Evolutionary conservation across 2,888 invertebrate genomes (phyloP).

Genomic region (Amphimallon solstitiale): DNA sequence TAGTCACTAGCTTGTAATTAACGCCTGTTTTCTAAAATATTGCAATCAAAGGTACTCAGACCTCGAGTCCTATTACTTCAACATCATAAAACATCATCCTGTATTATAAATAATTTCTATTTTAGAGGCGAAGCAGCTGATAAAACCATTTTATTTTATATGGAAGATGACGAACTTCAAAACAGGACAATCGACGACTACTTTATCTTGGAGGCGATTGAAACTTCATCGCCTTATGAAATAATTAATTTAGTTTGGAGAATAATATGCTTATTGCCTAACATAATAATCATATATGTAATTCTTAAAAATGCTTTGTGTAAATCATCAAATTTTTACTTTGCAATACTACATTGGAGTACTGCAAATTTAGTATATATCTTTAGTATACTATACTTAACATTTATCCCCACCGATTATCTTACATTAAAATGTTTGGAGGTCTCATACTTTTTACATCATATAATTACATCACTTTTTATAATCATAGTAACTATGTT

Average conservation of each 20-base stretch:
- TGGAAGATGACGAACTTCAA: constrained; percentile 8
- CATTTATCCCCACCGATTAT: constrained; percentile 1
- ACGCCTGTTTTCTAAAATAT: no score
- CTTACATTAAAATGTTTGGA: constrained; percentile 21
- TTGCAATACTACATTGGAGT: constrained; percentile 15
- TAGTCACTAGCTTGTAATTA: no score
- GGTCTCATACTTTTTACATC: constrained; percentile 15
- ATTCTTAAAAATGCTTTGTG: constrained; percentile 10
- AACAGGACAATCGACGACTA: neutral
- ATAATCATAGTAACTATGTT: constrained; percentile 20
- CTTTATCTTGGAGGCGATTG: neutral
- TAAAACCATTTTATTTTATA: neutral
- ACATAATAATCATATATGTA: constrained; percentile 1
- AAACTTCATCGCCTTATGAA: neutral
- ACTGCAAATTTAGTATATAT: constrained; percentile 14
- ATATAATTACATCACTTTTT: constrained; percentile 2
- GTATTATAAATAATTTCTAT: neutral
- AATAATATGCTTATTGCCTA: constrained; percentile 14
- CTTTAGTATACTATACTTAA: constrained; percentile 11
- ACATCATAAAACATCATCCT: neutral
- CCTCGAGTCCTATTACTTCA: neutral
- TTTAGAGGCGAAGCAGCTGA: neutral
- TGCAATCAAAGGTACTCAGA: no score
- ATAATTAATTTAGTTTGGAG: constrained; percentile 16
- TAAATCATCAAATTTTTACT: constrained; percentile 21